phyloP scores from a whole-genome alignment of 2,113 vertebrate species.

The Salvator merianae region DNA sequence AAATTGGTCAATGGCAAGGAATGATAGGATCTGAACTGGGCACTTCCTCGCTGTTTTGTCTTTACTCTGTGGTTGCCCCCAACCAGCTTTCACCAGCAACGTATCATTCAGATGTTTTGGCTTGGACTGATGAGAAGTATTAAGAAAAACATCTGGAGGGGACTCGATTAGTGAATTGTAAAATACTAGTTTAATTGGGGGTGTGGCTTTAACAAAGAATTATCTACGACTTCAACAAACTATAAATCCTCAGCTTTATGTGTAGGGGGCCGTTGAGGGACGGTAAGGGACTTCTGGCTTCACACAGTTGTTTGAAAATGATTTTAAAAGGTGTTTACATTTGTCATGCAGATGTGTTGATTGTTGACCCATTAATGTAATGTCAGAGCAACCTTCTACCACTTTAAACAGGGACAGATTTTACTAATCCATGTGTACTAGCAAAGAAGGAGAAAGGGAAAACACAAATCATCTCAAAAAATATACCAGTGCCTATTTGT shows the following conservation, averaged over 20 bases:
- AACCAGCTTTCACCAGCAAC: no score
- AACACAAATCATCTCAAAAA: background rate
- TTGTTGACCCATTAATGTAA: background rate
- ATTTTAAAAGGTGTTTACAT: background rate
- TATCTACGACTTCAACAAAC: background rate
- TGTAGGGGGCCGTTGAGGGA: background rate
- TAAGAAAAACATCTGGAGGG: background rate
- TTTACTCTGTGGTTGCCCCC: no score
- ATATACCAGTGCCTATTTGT: background rate
- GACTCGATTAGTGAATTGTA: background rate
- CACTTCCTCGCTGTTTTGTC: no score
- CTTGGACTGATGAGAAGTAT: no score
- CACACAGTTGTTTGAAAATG: background rate
- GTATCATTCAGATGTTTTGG: no score
- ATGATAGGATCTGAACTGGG: no score
- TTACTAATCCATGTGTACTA: background rate
- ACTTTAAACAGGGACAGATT: background rate
- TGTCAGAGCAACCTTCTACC: background rate
- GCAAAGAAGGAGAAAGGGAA: background rate
- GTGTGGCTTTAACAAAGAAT: background rate
- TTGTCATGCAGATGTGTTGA: background rate
- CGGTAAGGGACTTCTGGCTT: background rate
- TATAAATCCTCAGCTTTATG: background rate
- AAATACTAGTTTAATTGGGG: no score
- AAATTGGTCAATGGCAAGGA: no score